These are phyloP conservation scores for Sebastes diaconus DNA, from an alignment of 2,797 vertebrate genomes.

Conservation along the genomic window DNA sequence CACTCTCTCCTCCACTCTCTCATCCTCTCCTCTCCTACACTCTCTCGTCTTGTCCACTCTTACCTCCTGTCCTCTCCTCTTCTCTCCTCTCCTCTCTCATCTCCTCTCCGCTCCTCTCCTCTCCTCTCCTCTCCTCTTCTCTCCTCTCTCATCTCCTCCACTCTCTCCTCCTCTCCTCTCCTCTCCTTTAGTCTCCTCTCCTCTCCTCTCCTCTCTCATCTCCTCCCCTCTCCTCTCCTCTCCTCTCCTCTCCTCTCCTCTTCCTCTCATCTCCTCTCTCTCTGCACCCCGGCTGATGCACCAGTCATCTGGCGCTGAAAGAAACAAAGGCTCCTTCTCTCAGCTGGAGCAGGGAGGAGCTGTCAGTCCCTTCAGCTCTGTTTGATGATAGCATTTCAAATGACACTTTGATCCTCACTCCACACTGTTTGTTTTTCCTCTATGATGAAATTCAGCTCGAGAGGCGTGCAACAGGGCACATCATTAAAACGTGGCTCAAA, in stretches of 20 bases:
- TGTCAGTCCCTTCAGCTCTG: constrained; percentile 70
- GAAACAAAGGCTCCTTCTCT: constrained; percentile 68
- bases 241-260: not conserved
- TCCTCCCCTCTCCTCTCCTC: too few species aligned
- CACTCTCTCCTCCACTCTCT: not conserved
- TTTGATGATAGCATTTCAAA: constrained; percentile 81
- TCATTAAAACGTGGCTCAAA: constrained; percentile 75
- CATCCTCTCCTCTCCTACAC: too few species aligned
- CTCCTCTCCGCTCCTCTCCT: not conserved
- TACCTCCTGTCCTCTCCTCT: too few species aligned
- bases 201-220: not conserved
- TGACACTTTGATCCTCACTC: constrained; percentile 80
- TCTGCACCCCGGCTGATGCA: constrained; percentile 26
- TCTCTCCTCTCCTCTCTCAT: too few species aligned
- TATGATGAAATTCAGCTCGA: constrained; percentile 78
- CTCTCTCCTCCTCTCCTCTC: too few species aligned
- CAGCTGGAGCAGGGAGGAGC: constrained; percentile 71
- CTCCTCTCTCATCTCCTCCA: too few species aligned
- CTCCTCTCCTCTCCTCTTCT: not conserved
- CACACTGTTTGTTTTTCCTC: constrained; percentile 74
- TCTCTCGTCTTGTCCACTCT: too few species aligned
- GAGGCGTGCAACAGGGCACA: constrained; percentile 74
- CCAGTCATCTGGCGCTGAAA: constrained; percentile 47
- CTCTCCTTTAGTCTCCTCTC: fast-evolving
- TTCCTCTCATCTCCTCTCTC: not conserved